phyloP scores from a whole-genome alignment of 2,888 invertebrate species.

The Drosophila paracracens region DNA sequence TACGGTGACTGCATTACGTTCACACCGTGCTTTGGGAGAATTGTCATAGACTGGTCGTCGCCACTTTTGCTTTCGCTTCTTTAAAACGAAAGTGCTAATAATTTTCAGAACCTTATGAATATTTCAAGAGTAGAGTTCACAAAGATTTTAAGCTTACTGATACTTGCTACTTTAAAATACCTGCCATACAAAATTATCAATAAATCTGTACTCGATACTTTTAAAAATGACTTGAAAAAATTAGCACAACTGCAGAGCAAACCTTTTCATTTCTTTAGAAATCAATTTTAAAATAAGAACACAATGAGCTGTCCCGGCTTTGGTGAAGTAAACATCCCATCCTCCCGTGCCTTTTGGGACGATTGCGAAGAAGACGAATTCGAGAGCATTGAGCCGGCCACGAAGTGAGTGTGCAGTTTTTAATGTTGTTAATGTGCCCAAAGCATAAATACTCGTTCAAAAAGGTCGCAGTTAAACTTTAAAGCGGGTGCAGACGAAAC shows the following conservation, averaged over 20 bases:
- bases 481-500: conserved; percentile 29
- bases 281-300: background rate
- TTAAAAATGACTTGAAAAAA: conserved; percentile 60
- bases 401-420: conserved; percentile 60
- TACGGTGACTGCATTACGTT: background rate
- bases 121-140: background rate
- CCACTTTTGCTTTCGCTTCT: background rate
- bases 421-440: background rate
- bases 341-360: conserved; percentile 85
- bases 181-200: background rate
- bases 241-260: conserved; percentile 8
- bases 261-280: conserved; percentile 6
- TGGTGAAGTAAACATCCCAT: conserved; percentile 84
- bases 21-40: background rate
- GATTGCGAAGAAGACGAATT: conserved; percentile 83
- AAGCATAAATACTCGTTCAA: background rate
- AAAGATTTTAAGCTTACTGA: background rate
- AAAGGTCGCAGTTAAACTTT: conserved; percentile 68
- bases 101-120: background rate
- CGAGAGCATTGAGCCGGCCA: conserved; percentile 45
- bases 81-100: background rate
- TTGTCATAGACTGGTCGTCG: background rate
- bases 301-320: conserved; percentile 82
- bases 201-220: conserved; percentile 45
- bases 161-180: conserved; percentile 30